Evolutionary conservation across 1,140 invertebrate species (phyloP), one percentile per base, ranked within the genome.

Genomic region (Limonius californicus): DNA sequence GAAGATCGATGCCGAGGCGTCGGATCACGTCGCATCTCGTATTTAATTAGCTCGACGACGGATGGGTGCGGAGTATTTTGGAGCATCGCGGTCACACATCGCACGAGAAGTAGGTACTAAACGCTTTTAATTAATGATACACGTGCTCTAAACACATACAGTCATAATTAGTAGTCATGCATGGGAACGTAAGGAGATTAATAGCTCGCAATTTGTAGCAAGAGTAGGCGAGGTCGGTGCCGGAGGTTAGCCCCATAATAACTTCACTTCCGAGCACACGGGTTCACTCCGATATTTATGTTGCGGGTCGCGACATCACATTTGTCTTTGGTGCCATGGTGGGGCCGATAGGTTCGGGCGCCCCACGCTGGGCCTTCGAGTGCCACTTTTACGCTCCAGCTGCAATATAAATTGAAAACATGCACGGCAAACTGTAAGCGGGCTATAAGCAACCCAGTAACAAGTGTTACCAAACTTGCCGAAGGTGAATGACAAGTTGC

Each of bases 141-240:
- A 30, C 20, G 53, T 27, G 53, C 53, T 55, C 21, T 55, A 55
- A 55, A 57, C 30, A 57, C 19, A 57, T 43, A 59, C 12, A n/a
- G 14, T 63, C 54, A 67, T 61, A 68, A 65, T 68, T 68, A 70
- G 62, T 50, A 64, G 61, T 55, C 65, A 63, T 68, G 64, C 67
- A 61, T 63, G 50, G 67, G 63, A 70, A 69, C 61, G 67, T 66
- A 56, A 65, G 55, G 63, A 70, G 63, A 72, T 67, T 65, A 70
- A 72, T 72, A 57, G 66, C 39, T 63, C 14, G 61, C 68, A 67
- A 72, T 72, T 72, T 72, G 68, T 72, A 65, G 57, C 63, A 56
- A 67, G 53, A 45, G 43, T 66, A 65, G 54, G 66, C 66, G 66
- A 70, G 70, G 67, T 68, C 62, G 63, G 57, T 63, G 63, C 61